Conservation (phyloP, 2,797 vertebrate species). For the Typhlichthys eigenmanni region DNA sequence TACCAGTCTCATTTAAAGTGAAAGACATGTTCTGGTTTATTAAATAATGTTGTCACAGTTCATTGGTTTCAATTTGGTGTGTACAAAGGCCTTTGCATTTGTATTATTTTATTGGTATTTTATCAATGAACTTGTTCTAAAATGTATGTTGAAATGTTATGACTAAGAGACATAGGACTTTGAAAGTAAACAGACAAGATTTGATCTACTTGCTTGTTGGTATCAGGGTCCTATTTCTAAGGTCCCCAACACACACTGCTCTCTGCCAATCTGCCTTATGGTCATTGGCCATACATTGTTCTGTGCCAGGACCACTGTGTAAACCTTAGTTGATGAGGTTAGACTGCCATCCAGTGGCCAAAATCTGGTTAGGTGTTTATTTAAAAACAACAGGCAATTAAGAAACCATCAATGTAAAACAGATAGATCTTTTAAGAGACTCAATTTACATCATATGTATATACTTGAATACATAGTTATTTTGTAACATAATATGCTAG, state of each 20-base stretch:
- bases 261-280: slow-evolving; percentile 73
- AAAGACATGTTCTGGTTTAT: too few species aligned
- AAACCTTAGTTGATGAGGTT: slow-evolving; percentile 55
- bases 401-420: slow-evolving; percentile 15
- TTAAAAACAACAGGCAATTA: slow-evolving; percentile 52
- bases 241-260: slow-evolving; percentile 24
- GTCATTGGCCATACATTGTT: slow-evolving; percentile 51
- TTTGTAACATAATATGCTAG: too few species aligned
- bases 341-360: slow-evolving; percentile 74
- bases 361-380: slow-evolving; percentile 47
- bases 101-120: slow-evolving; percentile 49
- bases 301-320: slow-evolving; percentile 49
- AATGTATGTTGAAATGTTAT: slow-evolving; percentile 39
- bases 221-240: slow-evolving; percentile 33
- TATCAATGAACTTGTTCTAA: slow-evolving; percentile 18
- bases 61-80: too few species aligned
- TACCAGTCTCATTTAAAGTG: too few species aligned
- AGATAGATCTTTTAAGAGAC: slow-evolving; percentile 5
- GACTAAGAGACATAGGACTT: slow-evolving; percentile 56
- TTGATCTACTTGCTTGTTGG: slow-evolving; percentile 62
- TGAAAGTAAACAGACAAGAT: slow-evolving; percentile 32
- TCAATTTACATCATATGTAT: too few species aligned
- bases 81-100: slow-evolving; percentile 5
- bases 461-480: too few species aligned
- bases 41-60: too few species aligned